A percentile compares a stretch with the other conserved stretches of the same genome.
These are phyloP conservation scores for Scolanthus callimorphus DNA, from an alignment of 92 coral and sea anemone genomes.

Conservation along the genomic window DNA sequence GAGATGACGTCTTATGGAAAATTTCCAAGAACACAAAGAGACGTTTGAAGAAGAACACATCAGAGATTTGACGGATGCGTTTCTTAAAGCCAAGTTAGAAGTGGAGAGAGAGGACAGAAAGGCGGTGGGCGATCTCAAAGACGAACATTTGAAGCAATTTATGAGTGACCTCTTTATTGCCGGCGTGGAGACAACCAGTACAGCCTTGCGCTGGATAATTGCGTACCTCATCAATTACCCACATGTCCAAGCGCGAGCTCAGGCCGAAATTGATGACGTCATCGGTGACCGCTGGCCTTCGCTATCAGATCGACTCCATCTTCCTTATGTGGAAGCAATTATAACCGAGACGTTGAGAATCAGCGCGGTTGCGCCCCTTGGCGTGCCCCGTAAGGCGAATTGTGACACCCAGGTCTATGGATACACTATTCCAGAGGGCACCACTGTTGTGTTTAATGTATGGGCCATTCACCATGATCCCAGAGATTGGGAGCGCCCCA, in stretches of 20 bases:
- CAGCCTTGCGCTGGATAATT: constrained; percentile 46
- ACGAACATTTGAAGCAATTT: constrained; percentile 31
- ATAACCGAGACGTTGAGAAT: constrained; percentile 44
- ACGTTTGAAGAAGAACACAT: constrained; percentile 24
- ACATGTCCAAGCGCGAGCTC: constrained; percentile 48
- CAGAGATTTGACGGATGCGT: constrained; percentile 52
- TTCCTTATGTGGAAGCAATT: constrained; percentile 47
- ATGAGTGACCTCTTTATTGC: constrained; percentile 24
- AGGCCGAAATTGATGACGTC: constrained; percentile 56
- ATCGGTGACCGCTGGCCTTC: constrained; percentile 55
- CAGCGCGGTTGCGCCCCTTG: constrained; percentile 34
- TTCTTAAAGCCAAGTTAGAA: constrained; percentile 36
- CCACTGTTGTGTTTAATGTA: constrained; percentile 60
- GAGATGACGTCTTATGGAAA: constrained; percentile 51
- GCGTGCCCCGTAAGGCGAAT: constrained; percentile 49
- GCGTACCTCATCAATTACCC: constrained; percentile 47
- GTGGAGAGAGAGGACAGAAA: constrained; percentile 29
- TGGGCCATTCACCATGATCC: constrained; percentile 80
- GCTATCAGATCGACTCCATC: constrained; percentile 32
- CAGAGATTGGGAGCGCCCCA: constrained; percentile 59
- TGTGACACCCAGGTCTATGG: constrained; percentile 38
- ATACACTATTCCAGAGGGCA: constrained; percentile 52
- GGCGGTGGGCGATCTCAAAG: constrained; percentile 25
- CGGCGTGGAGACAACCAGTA: constrained; percentile 47
- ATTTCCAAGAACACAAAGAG: constrained; percentile 49